Base-by-base conservation (phyloP, 1,140 invertebrate species). In the Drosophila kanapiae region DNA sequence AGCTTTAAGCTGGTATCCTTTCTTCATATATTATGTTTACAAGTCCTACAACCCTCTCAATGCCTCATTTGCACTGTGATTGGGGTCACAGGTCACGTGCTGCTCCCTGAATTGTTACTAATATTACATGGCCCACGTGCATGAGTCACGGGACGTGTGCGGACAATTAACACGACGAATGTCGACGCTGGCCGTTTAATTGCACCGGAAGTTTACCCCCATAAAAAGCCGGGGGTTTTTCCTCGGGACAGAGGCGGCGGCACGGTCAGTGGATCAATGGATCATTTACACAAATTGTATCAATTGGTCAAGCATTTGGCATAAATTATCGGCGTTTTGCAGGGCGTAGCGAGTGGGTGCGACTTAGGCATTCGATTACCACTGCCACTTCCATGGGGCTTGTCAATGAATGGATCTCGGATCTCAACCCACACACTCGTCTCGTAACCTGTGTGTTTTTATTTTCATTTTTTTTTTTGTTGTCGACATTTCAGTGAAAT, bases 261-360 rank as follows among this genome's bases (percentile, higher is more conserved):
- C 37, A 1, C n/a, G 62, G 38, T 57, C 37, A 64, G 62, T 62
- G 62, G 56, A 64, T 61, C 62, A 64, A 64, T 68, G 69, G 45
- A 72, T 72, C 67, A 72, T 72, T 72, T 72, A 72, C 69, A 72
- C 69, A 72, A 72, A 72, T 72, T 72, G 68, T 72, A 72, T 72
- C 67, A 72, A 72, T 72, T 72, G 69, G 69, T 72, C 69, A 72
- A 42, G 29, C 69, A 72, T 71, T 72, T 72, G 69, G 69, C 68
- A 72, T 72, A 72, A 72, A 72, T 72, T 72, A 72, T 70, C 62
- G 67, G 33, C 62, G 23, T 65, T 62, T 69, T 35, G 60, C 65
- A 33, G 51, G 7, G 53, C 51, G 38, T 8, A 31, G n/a, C 33
- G 67, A 67, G 64, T 72, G 69, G 69, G 69, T 71, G 69, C 47